Evolutionary conservation across 2,888 invertebrate genomes (phyloP).

Genomic region (Oscheius sp.): DNA sequence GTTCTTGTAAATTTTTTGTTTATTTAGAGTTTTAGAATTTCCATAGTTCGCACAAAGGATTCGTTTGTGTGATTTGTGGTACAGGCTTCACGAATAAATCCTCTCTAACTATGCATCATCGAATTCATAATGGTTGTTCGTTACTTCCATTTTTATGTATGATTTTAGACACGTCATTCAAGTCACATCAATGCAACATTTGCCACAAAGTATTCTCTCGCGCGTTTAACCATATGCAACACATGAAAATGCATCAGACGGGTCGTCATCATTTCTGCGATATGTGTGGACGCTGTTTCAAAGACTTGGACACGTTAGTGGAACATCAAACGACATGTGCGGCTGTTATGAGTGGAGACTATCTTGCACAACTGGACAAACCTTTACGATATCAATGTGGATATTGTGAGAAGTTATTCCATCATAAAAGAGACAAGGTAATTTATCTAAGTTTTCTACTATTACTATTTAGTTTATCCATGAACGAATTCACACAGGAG

Average conservation of each 20-base stretch:
- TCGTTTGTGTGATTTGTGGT: constrained; percentile 27
- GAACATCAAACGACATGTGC: constrained; percentile 35
- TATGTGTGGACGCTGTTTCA: constrained; percentile 45
- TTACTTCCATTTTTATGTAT: not conserved
- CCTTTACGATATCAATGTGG: constrained; percentile 48
- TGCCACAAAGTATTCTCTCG: constrained; percentile 41
- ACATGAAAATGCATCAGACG: constrained; percentile 41
- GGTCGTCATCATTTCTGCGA: constrained; percentile 44
- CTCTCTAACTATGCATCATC: constrained; percentile 22
- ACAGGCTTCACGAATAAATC: constrained; percentile 25
- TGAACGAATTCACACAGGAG: constrained; percentile 60
- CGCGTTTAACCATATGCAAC: constrained; percentile 37
- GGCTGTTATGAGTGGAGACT: constrained; percentile 34
- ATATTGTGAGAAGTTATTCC: constrained; percentile 55
- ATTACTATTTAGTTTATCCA: constrained; percentile 44
- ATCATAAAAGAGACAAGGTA: constrained; percentile 54
- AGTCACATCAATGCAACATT: constrained; percentile 36
- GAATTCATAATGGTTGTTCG: constrained; percentile 16
- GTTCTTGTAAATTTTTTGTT: not conserved
- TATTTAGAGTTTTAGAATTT: not conserved
- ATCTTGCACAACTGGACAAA: constrained; percentile 12
- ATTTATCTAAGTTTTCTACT: constrained; percentile 4
- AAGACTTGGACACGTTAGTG: constrained; percentile 29
- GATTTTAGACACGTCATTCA: constrained; percentile 10
- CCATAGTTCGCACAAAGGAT: constrained; percentile 6